A percentile compares a stretch with the other conserved stretches of the same genome.
These are phyloP conservation scores for Ophiothrix spiculata DNA, from an alignment of 35 echinoderm and acorn worm genomes.

Conservation along the genomic window DNA sequence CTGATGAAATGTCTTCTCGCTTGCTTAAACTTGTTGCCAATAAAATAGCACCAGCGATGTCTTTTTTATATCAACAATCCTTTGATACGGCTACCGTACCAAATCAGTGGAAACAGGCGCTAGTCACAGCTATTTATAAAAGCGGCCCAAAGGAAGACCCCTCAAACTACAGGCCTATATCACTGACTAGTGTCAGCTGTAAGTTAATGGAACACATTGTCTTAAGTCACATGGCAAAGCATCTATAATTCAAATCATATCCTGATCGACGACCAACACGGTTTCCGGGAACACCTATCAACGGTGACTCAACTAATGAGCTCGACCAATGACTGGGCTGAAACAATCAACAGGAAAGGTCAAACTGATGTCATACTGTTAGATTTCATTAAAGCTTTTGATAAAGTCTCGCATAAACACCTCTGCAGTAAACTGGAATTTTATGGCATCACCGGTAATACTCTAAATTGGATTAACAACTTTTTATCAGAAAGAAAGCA, in stretches of 20 bases:
- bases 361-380: slow-evolving; percentile 57
- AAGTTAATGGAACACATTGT: slow-evolving; percentile 41
- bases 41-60: slow-evolving; percentile 14
- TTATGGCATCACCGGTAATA: slow-evolving; percentile 14
- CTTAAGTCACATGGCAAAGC: slow-evolving; percentile 22
- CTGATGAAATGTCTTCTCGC: slow-evolving; percentile 16
- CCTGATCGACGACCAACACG: too few species aligned
- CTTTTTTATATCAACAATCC: too few species aligned
- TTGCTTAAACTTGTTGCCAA: slow-evolving; percentile 27
- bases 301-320: slow-evolving; percentile 11
- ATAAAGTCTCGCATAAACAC: slow-evolving; percentile 36
- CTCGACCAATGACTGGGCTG: slow-evolving; percentile 18
- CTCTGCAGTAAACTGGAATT: slow-evolving; percentile 29
- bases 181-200: slow-evolving; percentile 24
- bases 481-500: slow-evolving; percentile 23
- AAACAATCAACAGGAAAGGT: slow-evolving; percentile 18
- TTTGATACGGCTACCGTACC: not conserved
- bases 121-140: slow-evolving; percentile 17
- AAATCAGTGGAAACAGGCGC: slow-evolving; percentile 16
- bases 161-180: slow-evolving; percentile 34
- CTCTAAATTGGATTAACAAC: slow-evolving; percentile 27
- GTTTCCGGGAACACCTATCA: slow-evolving; percentile 18
- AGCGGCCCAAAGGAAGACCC: not conserved
- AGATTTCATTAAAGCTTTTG: slow-evolving; percentile 67
- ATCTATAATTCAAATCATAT: too few species aligned